Conservation (phyloP, 1,140 invertebrate species). For the Helicoverpa zea region DNA sequence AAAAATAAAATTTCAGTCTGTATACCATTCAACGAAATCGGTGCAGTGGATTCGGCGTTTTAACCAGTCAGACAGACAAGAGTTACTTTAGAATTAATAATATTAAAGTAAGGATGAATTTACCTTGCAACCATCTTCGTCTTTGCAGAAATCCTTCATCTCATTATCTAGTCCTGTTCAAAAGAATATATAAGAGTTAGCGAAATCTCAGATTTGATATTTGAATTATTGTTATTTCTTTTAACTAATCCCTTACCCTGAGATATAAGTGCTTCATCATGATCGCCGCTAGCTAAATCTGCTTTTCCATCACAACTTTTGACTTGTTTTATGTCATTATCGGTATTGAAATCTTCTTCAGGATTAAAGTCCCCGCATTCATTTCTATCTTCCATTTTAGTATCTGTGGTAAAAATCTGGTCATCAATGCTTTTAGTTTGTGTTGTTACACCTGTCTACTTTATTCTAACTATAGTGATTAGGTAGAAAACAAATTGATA, state of each 20-base stretch:
- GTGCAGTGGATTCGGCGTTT: too few relatives aligned
- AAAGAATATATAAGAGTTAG: not conserved
- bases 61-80: too few relatives aligned
- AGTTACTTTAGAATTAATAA: too few relatives aligned
- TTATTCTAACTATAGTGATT: too few relatives aligned
- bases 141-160: not conserved
- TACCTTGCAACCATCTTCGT: not conserved
- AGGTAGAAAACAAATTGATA: too few relatives aligned
- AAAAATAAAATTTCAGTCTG: too few relatives aligned
- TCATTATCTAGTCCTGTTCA: not conserved
- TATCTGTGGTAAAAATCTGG: not conserved
- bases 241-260: not conserved
- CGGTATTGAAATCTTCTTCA: not conserved
- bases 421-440: too few relatives aligned
- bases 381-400: not conserved
- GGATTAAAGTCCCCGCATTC: not conserved
- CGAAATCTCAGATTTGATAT: not conserved
- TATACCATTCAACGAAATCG: not conserved
- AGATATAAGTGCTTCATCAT: not conserved
- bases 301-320: not conserved
- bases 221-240: not conserved
- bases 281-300: conserved; percentile 51
- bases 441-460: too few relatives aligned
- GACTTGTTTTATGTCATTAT: not conserved
- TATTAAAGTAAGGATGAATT: too few relatives aligned